Conservation (phyloP, 2,113 vertebrate species). For the Calcarius ornatus region DNA sequence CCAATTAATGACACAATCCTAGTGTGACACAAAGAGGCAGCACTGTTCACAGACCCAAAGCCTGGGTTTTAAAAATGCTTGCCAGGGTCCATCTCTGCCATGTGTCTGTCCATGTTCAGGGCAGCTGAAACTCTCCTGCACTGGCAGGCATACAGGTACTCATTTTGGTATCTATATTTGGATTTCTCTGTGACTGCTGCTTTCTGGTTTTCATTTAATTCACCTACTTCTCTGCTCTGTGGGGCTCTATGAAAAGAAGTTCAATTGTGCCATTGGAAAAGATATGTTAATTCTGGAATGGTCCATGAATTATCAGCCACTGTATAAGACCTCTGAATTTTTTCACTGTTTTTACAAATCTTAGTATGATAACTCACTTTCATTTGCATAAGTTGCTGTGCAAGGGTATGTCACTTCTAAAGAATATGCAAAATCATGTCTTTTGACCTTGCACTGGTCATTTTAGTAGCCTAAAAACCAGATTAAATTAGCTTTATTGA, state of each 20-base stretch:
- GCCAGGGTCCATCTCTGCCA: background rate
- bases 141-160: too few species aligned
- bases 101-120: background rate
- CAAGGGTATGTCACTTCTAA: background rate
- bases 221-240: background rate
- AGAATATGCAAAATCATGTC: background rate
- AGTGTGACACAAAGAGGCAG: background rate
- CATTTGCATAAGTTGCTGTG: background rate
- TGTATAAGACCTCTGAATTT: background rate
- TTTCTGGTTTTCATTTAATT: background rate
- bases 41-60: background rate
- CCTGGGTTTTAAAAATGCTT: background rate
- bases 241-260: background rate
- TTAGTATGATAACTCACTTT: background rate
- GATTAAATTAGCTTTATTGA: background rate
- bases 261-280: background rate
- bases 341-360: background rate
- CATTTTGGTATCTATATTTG: background rate
- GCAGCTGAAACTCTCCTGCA: background rate
- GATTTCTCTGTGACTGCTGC: background rate
- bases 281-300: background rate
- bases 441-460: background rate
- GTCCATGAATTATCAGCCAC: background rate
- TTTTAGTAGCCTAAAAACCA: background rate
- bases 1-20: accelerated